Evolutionary conservation across 2,113 vertebrate species (phyloP).

Genomic region (Nothobranchius kuhntae): DNA sequence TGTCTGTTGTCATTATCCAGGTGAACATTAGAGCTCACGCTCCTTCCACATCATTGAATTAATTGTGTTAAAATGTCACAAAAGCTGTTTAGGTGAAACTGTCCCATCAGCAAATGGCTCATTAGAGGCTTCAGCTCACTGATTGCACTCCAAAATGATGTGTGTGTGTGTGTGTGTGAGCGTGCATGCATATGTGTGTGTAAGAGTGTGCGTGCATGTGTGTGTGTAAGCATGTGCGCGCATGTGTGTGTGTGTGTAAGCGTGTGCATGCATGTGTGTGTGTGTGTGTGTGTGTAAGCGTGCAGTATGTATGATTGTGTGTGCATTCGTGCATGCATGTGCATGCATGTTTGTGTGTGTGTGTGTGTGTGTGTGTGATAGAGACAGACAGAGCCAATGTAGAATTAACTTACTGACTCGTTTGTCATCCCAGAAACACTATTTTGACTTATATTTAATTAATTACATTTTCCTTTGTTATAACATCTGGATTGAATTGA

Average conservation of each 20-base stretch:
- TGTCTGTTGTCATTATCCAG: slow-evolving; percentile 28
- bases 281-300: no score
- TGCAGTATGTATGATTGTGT: neutral
- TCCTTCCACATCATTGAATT: slow-evolving; percentile 52
- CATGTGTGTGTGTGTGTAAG: no score
- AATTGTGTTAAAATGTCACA: slow-evolving; percentile 51
- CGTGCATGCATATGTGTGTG: slow-evolving; percentile 4
- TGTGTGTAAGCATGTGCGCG: no score
- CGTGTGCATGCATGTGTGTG: no score
- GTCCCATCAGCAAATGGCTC: slow-evolving; percentile 70
- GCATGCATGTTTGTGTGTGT: neutral
- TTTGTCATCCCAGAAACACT: slow-evolving; percentile 18
- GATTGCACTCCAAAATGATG: slow-evolving; percentile 34
- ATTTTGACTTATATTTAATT: slow-evolving; percentile 6
- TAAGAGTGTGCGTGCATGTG: neutral
- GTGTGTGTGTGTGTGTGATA: no score
- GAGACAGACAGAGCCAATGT: neutral
- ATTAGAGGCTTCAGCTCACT: slow-evolving; percentile 54
- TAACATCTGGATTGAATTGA: neutral
- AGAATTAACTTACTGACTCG: neutral
- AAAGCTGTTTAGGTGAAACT: slow-evolving; percentile 34
- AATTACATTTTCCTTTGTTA: no score
- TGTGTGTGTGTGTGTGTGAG: slow-evolving; percentile 27
- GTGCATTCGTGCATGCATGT: neutral
- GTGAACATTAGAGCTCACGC: slow-evolving; percentile 22